Percentiles rank a stretch among this genome's conserved stretches.
These are phyloP conservation scores for Phyllostomus discolor DNA, from an alignment of 2,113 vertebrate genomes.

Conservation along the genomic window DNA sequence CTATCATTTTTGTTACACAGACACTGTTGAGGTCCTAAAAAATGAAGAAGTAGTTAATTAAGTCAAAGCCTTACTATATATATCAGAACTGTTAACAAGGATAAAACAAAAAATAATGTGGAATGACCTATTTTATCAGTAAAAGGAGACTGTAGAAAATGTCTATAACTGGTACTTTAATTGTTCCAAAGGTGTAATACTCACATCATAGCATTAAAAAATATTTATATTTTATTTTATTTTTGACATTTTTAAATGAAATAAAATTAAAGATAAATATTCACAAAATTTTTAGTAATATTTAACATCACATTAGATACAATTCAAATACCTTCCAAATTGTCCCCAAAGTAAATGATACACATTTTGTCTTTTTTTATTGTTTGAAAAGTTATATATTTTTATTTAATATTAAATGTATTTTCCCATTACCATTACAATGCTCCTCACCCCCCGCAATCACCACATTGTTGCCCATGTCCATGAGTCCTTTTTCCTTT, in stretches of 20 bases:
- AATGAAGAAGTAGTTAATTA: slow-evolving; percentile 69
- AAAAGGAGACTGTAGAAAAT: not conserved
- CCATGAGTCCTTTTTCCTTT: no score
- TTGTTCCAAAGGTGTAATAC: slow-evolving; percentile 31
- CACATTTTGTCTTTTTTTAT: not conserved
- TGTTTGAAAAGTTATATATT: not conserved
- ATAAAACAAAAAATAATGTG: slow-evolving; percentile 48
- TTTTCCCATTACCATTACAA: no score
- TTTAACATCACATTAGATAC: not conserved
- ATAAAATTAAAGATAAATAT: not conserved
- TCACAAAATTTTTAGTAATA: not conserved
- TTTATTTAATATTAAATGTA: no score
- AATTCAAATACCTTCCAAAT: not conserved
- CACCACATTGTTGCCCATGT: no score
- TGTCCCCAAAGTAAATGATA: not conserved
- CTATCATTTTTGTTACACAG: slow-evolving; percentile 53
- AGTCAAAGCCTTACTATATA: slow-evolving; percentile 54
- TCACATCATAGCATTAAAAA: slow-evolving; percentile 5
- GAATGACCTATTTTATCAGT: slow-evolving; percentile 39
- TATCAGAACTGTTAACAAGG: not conserved
- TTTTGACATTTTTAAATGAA: not conserved
- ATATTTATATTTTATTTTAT: not conserved
- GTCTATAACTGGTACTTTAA: not conserved
- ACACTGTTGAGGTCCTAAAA: slow-evolving; percentile 41
- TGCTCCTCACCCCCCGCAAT: no score